Evolutionary conservation across 2,888 invertebrate genomes (phyloP).

Genomic region (Amaurobius ferox): DNA sequence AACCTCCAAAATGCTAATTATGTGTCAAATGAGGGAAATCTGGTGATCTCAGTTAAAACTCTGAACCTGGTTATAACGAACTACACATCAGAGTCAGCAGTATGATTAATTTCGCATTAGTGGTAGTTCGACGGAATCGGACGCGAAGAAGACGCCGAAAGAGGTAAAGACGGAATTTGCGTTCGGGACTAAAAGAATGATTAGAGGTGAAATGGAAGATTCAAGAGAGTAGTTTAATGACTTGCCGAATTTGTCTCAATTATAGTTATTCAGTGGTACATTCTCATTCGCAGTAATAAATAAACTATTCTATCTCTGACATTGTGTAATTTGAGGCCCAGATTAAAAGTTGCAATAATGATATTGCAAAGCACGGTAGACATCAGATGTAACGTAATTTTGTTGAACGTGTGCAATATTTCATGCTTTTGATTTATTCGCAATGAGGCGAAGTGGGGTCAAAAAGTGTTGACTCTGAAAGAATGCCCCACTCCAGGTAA

Average conservation of each 20-base stretch:
- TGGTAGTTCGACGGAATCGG: not conserved
- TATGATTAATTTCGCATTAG: conserved; percentile 70
- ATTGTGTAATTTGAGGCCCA: not conserved
- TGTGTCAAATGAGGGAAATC: conserved; percentile 66
- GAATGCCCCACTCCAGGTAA: too few species aligned
- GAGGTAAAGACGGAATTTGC: conserved; percentile 5
- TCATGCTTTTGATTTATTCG: too few species aligned
- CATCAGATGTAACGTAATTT: not conserved
- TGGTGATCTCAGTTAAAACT: conserved; percentile 59
- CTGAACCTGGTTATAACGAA: conserved; percentile 35
- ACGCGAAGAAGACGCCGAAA: conserved; percentile 25
- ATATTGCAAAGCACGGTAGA: too few species aligned
- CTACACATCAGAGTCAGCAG: conserved; percentile 4
- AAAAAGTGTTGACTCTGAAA: too few species aligned
- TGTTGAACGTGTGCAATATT: too few species aligned
- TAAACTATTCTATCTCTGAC: not conserved
- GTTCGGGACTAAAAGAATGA: not conserved
- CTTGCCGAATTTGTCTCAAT: not conserved
- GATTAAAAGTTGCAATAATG: conserved; percentile 1
- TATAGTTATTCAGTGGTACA: not conserved
- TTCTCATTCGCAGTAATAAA: not conserved
- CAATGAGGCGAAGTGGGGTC: too few species aligned
- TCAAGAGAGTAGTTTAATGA: not conserved
- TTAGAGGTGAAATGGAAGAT: not conserved
- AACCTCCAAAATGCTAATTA: conserved; percentile 52